Evolutionary conservation across 2,113 vertebrate species (phyloP), one percentile per base, ranked within the genome.

Genomic region (Nematolebias whitei): DNA sequence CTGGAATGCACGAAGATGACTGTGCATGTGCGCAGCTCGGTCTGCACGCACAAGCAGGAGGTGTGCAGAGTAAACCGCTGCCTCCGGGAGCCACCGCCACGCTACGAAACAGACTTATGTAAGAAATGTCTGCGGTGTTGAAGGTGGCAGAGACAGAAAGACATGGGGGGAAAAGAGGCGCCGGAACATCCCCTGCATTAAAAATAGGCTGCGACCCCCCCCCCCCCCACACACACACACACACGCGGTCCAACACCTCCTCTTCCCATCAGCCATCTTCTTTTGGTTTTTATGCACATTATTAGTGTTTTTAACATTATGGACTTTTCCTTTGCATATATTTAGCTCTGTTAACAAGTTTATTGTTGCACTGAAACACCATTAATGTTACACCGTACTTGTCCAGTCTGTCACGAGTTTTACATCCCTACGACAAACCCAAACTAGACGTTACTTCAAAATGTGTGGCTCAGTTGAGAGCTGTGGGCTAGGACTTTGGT

Each of bases 61-160:
- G 29, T 78, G 70, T 66, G 56, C 38, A 51, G 45, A 70, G 74
- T 55, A n/a, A 74, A 58, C 70, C 56, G 76, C 43, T 65, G 40
- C 64, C 70, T 78, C 63, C 50, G 1, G 9, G 74, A 63, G 53
- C 68, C 52, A 58, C 44, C 8, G 76, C 48, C 72, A 70, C 70
- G 73, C 71, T 7, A 84, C 80, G 86, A 35, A 80, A 73, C 57
- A 58, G 71, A 44, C 40, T 91, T 89, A 89, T 80, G 80, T 84
- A 91, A 91, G 77, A 86, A 83, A 56, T 54, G 85, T 60, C 71
- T 18, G 19, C 39, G 71, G 81, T 72, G 68, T 65, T 43, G 68
- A 59, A 2, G 55, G 58, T 69, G 53, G 44, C 41, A 39, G 23
- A 16, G 51, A 54, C n/a, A 38, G 18, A 29, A 23, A 22, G n/a